Evolutionary conservation across 2,888 invertebrate genomes (phyloP), one percentile per base, ranked within the genome.

Genomic region (Syritta pipiens): DNA sequence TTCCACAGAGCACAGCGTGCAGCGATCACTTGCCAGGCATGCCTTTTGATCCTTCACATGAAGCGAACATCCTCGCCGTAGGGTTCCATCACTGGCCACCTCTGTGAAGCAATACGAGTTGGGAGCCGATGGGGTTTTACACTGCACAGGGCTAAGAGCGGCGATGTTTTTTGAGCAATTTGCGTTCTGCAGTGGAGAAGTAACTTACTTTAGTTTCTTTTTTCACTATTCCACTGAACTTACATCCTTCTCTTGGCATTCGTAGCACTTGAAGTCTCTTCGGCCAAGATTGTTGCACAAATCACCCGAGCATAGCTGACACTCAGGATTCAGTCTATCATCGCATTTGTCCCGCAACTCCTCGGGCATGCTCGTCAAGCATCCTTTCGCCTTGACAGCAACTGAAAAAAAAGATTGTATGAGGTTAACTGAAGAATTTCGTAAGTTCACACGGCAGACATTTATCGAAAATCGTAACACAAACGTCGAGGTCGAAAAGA

Each of bases 71-170:
- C 88, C 88, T 0, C 88, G 81, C 42, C 82, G 75, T 0, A 84
- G 40, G 0, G 6, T 5, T 0, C 72, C 81, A 3, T 37, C 62
- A 1, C 65, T 28, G 1, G 49, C 48, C 46, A 46, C 32, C 14
- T 82, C 82, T 4, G 85, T 84, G 30, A 83, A 88, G 65, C 88
- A 88, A 40, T 86, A 88, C n/a, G 87, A 85, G 40, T 88, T 87
- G 2, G 59, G 69, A 0, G 85, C 81, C 1, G 85, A 84, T 26
- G 88, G 84, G 1, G 84, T 76, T 2, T 83, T 74, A 53, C 88
- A 88, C 24, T 84, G 85, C 0, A 57, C 30, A 2, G 85, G 68
- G 1, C 35, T 53, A 4, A 87, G 42, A 1, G 7, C 53, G 12
- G 37, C 28, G 0, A 81, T 51, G 0, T 77, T 83, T 3, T 24